A percentile compares a stretch with the other conserved stretches of the same genome.
These are phyloP conservation scores for Cryptotermes secundus DNA, from an alignment of 1,140 invertebrate genomes.

Conservation along the genomic window DNA sequence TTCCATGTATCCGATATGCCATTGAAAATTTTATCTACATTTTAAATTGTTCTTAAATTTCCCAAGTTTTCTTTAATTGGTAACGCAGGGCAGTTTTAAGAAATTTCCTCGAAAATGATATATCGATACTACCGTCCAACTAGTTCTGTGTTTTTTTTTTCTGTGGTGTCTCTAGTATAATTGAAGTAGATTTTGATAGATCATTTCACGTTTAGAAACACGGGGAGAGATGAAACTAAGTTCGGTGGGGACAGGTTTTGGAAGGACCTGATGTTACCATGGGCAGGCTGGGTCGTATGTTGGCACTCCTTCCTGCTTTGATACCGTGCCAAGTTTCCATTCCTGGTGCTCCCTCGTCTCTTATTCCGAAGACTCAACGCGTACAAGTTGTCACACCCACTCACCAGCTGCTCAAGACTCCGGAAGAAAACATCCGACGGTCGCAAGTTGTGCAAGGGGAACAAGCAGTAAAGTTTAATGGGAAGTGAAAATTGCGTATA, in stretches of 20 bases:
- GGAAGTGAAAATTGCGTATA: background rate
- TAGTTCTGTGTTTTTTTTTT: background rate
- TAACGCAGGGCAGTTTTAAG: background rate
- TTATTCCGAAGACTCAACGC: background rate
- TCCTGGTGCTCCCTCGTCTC: background rate
- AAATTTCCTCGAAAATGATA: background rate
- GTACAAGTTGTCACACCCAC: constrained; percentile 9
- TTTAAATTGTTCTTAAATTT: too few species aligned
- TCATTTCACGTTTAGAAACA: background rate
- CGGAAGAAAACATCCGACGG: background rate
- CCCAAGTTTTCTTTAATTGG: too few species aligned
- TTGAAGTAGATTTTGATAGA: background rate
- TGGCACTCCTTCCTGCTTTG: background rate
- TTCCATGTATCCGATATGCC: too few species aligned
- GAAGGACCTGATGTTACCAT: background rate
- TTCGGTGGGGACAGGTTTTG: background rate
- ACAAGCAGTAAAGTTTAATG: background rate
- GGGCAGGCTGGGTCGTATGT: background rate
- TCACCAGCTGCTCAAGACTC: background rate
- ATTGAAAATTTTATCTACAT: too few species aligned
- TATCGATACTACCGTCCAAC: background rate
- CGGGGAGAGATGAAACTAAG: background rate
- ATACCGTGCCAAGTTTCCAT: background rate
- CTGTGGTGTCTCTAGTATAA: background rate
- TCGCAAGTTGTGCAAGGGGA: background rate